These are phyloP conservation scores for Coecobrya sp. DNA, from an alignment of 2,888 invertebrate genomes.

Conservation along the genomic window DNA sequence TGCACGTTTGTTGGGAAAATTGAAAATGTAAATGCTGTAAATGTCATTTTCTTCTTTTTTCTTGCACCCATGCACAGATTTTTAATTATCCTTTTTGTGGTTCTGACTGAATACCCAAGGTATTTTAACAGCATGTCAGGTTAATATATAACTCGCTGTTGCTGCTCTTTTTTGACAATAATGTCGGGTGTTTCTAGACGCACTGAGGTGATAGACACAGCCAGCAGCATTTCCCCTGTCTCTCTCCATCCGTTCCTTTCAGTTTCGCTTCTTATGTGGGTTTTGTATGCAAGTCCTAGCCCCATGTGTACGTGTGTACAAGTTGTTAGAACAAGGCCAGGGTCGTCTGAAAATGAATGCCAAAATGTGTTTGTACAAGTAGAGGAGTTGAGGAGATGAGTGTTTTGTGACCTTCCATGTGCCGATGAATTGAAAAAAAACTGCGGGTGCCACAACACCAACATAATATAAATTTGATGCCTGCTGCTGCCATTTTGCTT, in stretches of 20 bases:
- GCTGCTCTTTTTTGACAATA: neutral
- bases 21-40: neutral
- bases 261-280: neutral
- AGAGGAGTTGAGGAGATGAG: constrained; percentile 43
- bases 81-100: constrained; percentile 41
- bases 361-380: constrained; percentile 57
- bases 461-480: neutral
- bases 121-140: constrained; percentile 31
- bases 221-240: constrained; percentile 8
- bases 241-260: neutral
- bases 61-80: constrained; percentile 30
- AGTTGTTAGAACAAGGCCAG: constrained; percentile 71
- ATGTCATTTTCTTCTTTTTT: constrained; percentile 15
- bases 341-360: constrained; percentile 67
- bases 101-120: neutral
- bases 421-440: constrained; percentile 55
- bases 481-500: neutral
- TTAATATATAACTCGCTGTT: neutral
- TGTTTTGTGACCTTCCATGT: constrained; percentile 69
- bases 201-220: constrained; percentile 57
- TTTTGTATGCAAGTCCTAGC: constrained; percentile 45
- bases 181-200: neutral
- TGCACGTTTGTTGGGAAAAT: neutral
- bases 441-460: constrained; percentile 55
- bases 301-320: constrained; percentile 52